A percentile compares a stretch with the other conserved stretches of the same genome.
These are phyloP conservation scores for Chelonia mydas DNA, from an alignment of 2,797 vertebrate species.

Conservation along the genomic window DNA sequence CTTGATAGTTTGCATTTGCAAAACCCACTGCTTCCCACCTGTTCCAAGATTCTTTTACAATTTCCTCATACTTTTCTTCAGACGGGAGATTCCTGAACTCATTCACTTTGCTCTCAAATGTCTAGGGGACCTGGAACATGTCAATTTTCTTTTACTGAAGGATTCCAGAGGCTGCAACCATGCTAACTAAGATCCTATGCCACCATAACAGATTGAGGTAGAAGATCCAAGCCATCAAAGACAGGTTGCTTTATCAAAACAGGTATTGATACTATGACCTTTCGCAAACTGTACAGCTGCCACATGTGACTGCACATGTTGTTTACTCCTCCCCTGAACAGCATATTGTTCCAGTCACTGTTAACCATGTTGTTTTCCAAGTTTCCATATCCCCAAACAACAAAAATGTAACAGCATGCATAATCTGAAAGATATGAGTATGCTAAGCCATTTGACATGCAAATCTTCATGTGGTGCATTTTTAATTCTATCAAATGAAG, in stretches of 20 bases:
- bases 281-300: not conserved
- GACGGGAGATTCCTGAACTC: not conserved
- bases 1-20: not conserved
- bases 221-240: not conserved
- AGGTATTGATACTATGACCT: not conserved
- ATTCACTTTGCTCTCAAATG: not conserved
- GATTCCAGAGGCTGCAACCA: not conserved
- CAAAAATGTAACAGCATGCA: not conserved
- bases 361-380: not conserved
- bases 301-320: no score
- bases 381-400: not conserved
- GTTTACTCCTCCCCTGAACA: not conserved
- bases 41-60: not conserved
- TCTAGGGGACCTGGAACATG: not conserved
- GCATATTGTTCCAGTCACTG: not conserved
- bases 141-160: not conserved
- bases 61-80: not conserved
- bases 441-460: no score
- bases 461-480: no score
- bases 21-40: not conserved
- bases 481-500: no score
- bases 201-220: not conserved
- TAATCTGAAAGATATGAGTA: not conserved
- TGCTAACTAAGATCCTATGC: not conserved
- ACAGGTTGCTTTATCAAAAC: not conserved